phyloP scores from a whole-genome alignment of 2,113 vertebrate genomes.

The Microtus oregoni region DNA sequence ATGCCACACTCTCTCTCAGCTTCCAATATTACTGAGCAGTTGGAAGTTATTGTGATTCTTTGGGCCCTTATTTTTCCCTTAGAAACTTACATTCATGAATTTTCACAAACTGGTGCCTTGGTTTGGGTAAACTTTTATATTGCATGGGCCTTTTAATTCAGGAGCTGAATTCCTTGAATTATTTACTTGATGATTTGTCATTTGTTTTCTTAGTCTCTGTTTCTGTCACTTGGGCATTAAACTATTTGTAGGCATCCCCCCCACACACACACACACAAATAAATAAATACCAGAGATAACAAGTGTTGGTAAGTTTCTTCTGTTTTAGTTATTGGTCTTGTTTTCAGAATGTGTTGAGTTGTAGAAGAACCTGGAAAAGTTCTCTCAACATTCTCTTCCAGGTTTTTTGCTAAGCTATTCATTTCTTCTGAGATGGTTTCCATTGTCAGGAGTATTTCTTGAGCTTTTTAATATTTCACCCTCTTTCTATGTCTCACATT shows the following conservation, averaged over 20 bases:
- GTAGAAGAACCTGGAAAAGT: neutral
- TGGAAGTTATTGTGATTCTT: neutral
- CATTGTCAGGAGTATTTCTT: neutral
- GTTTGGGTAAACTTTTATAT: neutral
- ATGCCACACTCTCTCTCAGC: neutral
- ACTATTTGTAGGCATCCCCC: neutral
- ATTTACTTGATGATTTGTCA: neutral
- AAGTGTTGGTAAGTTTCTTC: neutral
- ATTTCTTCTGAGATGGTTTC: neutral
- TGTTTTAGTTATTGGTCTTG: neutral
- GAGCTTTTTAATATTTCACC: neutral
- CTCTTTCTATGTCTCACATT: neutral
- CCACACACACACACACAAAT: too few relatives aligned
- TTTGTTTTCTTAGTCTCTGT: constrained; percentile 3
- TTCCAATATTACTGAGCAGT: neutral
- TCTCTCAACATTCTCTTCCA: neutral
- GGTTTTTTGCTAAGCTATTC: neutral
- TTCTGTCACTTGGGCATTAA: neutral
- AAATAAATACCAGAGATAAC: too few relatives aligned
- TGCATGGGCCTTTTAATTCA: neutral
- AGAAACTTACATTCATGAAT: neutral
- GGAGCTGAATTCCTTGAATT: neutral
- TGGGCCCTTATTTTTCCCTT: neutral
- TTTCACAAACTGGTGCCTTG: neutral
- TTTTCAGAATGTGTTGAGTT: neutral